Evolutionary conservation across 2,888 invertebrate species (phyloP).

Genomic region (Macrosiphum euphorbiae): DNA sequence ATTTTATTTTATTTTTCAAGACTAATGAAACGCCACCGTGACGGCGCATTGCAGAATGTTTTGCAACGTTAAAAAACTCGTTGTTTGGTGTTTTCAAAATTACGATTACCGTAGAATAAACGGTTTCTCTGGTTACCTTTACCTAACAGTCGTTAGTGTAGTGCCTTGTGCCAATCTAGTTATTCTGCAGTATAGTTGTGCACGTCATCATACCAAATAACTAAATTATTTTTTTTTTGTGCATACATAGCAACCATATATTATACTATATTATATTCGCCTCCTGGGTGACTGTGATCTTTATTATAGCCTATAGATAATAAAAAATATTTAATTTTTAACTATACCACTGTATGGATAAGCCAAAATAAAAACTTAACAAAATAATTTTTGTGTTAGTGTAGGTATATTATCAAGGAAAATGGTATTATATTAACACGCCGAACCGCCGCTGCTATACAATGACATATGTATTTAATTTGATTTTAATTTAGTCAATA

Average conservation of each 20-base stretch:
- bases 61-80: neutral
- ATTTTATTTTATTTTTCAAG: neutral
- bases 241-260: neutral
- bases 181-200: neutral
- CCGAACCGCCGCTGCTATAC: neutral
- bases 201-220: neutral
- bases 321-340: neutral
- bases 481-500: neutral
- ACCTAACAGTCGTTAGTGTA: neutral
- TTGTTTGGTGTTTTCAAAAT: slow-evolving; percentile 9
- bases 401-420: neutral
- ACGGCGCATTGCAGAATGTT: neutral
- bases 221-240: neutral
- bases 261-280: too few species aligned
- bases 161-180: neutral
- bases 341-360: neutral
- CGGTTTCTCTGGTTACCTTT: neutral
- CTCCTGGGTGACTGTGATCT: neutral
- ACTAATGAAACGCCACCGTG: too few species aligned
- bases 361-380: neutral
- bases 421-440: neutral
- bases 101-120: neutral
- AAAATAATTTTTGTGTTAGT: neutral
- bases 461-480: neutral
- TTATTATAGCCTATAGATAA: neutral